A percentile compares a stretch with the other conserved stretches of the same genome.
Evolutionary conservation across 2,888 invertebrate species (phyloP).

Genomic region (Xestia xanthographa): DNA sequence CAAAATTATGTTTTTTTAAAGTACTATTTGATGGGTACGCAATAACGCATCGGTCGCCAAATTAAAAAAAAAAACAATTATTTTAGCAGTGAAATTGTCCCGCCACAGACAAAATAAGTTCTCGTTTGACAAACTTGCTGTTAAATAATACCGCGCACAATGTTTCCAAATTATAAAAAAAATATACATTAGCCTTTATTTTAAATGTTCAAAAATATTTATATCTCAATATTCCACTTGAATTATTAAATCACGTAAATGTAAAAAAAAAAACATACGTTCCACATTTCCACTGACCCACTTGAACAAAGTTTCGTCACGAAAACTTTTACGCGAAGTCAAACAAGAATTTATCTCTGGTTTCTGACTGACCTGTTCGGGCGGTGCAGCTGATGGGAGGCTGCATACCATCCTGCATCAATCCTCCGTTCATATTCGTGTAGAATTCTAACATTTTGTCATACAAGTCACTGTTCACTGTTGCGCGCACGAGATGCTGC

Average conservation of each 20-base stretch:
- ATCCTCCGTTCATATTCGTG: slow-evolving; percentile 91
- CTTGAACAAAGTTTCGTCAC: slow-evolving; percentile 35
- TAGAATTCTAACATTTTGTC: slow-evolving; percentile 93
- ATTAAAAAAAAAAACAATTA: not conserved
- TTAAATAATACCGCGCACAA: not conserved
- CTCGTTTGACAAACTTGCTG: slow-evolving; percentile 3
- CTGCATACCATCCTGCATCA: slow-evolving; percentile 91
- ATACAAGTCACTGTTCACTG: slow-evolving; percentile 72
- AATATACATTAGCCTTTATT: not conserved
- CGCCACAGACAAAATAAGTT: slow-evolving; percentile 1
- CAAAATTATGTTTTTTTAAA: not conserved
- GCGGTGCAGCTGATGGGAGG: slow-evolving; percentile 91
- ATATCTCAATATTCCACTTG: not conserved
- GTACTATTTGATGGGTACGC: not conserved
- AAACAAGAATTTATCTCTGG: slow-evolving; percentile 30
- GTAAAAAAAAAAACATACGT: not conserved
- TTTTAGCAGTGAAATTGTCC: not conserved
- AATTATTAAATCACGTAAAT: not conserved
- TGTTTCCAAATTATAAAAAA: not conserved
- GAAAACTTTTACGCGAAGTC: slow-evolving; percentile 32
- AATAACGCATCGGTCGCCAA: slow-evolving; percentile 1
- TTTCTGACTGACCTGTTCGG: slow-evolving; percentile 90
- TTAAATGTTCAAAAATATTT: not conserved
- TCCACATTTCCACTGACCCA: slow-evolving; percentile 28
- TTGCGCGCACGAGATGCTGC: slow-evolving; percentile 72